Evolutionary conservation across 2,888 invertebrate species (phyloP).

Genomic region (Allygus modestus): DNA sequence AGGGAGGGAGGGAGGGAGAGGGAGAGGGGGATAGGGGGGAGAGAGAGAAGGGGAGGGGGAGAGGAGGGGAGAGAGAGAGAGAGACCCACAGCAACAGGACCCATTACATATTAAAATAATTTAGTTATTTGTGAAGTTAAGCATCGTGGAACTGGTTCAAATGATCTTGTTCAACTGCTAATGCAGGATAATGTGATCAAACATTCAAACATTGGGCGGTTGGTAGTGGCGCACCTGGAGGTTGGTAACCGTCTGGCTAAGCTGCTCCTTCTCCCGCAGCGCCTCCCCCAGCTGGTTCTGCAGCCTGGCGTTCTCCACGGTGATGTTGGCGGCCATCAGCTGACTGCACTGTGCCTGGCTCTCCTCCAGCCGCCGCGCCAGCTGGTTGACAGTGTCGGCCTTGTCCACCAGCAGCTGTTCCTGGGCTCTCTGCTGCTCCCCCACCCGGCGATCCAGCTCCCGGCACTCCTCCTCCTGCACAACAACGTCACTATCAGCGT

Average conservation of each 20-base stretch:
- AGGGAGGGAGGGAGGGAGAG: too few species aligned
- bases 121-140: too few species aligned
- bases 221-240: conserved; percentile 64
- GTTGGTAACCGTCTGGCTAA: conserved; percentile 59
- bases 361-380: conserved; percentile 57
- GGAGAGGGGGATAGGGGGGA: too few species aligned
- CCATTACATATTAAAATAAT: too few species aligned
- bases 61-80: too few species aligned
- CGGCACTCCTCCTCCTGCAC: conserved; percentile 66
- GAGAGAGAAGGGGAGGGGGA: too few species aligned
- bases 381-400: conserved; percentile 65
- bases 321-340: conserved; percentile 60
- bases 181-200: too few species aligned
- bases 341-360: conserved; percentile 62
- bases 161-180: too few species aligned
- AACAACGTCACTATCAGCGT: too few species aligned
- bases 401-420: conserved; percentile 67
- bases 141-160: too few species aligned
- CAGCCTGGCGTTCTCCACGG: conserved; percentile 57
- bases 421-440: conserved; percentile 66
- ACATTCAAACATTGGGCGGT: too few species aligned
- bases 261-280: conserved; percentile 64
- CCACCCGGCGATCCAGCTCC: conserved; percentile 64
- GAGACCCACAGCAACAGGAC: too few species aligned
- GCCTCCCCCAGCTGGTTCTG: conserved; percentile 66